Conservation (phyloP, 2,888 invertebrate genomes). For the Sphinx pinastri region DNA sequence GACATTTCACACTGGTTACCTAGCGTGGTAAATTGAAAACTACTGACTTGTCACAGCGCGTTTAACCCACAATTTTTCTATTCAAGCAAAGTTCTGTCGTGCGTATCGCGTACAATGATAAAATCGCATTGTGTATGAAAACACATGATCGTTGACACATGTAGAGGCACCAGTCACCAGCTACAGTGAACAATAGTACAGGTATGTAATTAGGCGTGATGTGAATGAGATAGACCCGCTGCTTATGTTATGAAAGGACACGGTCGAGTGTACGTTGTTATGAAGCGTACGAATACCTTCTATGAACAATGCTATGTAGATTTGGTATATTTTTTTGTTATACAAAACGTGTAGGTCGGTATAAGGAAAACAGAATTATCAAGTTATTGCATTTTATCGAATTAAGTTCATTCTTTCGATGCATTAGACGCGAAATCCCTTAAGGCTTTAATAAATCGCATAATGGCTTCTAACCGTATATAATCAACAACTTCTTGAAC, state of each 20-base stretch:
- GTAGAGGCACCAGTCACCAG: not conserved
- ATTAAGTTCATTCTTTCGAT: too few relatives aligned
- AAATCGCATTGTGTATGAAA: not conserved
- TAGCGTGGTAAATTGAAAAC: constrained; percentile 8
- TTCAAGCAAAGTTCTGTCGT: constrained; percentile 12
- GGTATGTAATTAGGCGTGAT: constrained; percentile 8
- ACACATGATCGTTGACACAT: constrained; percentile 6
- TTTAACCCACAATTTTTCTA: constrained; percentile 7
- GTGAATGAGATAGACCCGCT: not conserved
- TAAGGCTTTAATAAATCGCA: too few relatives aligned
- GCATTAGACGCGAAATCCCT: too few relatives aligned
- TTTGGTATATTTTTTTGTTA: too few relatives aligned
- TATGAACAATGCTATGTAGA: not conserved
- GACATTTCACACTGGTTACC: constrained; percentile 4
- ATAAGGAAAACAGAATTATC: too few relatives aligned
- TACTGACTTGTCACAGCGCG: not conserved
- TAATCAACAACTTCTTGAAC: too few relatives aligned
- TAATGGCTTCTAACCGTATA: too few relatives aligned
- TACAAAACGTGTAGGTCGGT: not conserved
- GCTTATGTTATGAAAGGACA: not conserved
- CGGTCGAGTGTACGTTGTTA: not conserved
- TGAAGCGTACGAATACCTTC: not conserved
- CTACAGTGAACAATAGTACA: not conserved
- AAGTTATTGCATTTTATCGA: too few relatives aligned
- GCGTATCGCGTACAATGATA: constrained; percentile 11